Evolutionary conservation across 2,797 vertebrate genomes (phyloP).

Genomic region (Salmo trutta): DNA sequence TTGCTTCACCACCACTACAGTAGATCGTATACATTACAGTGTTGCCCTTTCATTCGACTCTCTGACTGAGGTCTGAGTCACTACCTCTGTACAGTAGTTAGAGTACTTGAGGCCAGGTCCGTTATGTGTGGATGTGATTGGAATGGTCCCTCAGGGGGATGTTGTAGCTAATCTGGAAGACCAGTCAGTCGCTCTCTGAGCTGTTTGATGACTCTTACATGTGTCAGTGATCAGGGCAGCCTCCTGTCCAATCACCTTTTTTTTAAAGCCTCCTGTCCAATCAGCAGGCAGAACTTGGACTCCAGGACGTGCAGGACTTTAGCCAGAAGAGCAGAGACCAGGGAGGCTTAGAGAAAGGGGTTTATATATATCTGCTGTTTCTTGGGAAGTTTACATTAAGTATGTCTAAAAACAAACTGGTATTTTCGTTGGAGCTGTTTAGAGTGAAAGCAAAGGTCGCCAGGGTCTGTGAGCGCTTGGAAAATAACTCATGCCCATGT

Average conservation of each 20-base stretch:
- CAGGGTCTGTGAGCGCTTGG: constrained; percentile 32
- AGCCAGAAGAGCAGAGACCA: constrained; percentile 40
- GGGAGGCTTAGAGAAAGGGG: constrained; percentile 30
- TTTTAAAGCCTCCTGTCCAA: constrained; percentile 15
- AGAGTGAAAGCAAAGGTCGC: constrained; percentile 38
- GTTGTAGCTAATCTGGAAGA: constrained; percentile 61
- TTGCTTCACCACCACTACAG: neutral
- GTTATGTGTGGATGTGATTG: constrained; percentile 56
- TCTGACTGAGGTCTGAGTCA: constrained; percentile 38
- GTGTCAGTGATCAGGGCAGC: constrained; percentile 51
- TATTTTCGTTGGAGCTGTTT: constrained; percentile 50
- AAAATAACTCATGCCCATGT: constrained; percentile 49
- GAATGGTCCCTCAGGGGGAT: constrained; percentile 60
- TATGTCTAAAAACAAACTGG: constrained; percentile 57
- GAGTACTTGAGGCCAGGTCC: constrained; percentile 4
- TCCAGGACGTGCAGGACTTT: constrained; percentile 28
- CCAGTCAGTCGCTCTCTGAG: constrained; percentile 41
- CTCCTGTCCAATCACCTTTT: too few relatives aligned
- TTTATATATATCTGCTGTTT: constrained; percentile 57
- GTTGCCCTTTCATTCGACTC: constrained; percentile 42
- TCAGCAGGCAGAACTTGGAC: constrained; percentile 20
- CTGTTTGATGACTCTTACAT: constrained; percentile 65
- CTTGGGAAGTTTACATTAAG: constrained; percentile 50
- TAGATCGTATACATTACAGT: constrained; percentile 26
- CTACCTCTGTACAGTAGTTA: neutral